Base-by-base conservation (phyloP, 2,888 invertebrate genomes). In the Drosophila dives region DNA sequence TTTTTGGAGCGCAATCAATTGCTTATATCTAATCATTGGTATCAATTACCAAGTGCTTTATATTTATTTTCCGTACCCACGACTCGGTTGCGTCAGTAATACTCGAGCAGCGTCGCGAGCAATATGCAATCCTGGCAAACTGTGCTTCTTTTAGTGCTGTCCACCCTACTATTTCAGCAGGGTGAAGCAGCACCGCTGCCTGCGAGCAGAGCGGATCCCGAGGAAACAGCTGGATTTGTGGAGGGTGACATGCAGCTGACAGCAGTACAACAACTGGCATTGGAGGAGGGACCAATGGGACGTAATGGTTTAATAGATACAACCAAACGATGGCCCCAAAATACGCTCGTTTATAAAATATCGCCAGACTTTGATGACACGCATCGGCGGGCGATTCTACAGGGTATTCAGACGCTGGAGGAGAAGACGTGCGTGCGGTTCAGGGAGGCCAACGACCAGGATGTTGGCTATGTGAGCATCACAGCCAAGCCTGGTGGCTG, bases 201-300 rank as follows among this genome's bases (percentile, higher is more conserved):
- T 20, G 32, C 40, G 34, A 0, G 17, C 17, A 8, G 26, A n/a
- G 17, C 51, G 3, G 96, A 97, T 90, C 96, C 97, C 0, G 97
- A 97, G 90, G 96, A 97, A 89, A 91, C 95, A 74, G 96, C 96
- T 0, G 95, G 94, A 20, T 96, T 96, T 82, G 94, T 94, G 0
- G 95, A 97, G 91, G 96, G 96, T 3, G 97, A 97, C 85, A 96
- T 97, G 83, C 91, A 96, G 42, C 94, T 96, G 74, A 95, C 95
- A 0, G 75, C 81, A 6, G 63, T 48, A 4, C 92, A 93, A 48
- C 38, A 71, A 5, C 5, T 10, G 7, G 1, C 33, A 0, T 38
- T 91, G 23, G 48, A 38, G 34, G 61, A 61, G 12, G 72, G 67
- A 12, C 54, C 72, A 7, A 64, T 72, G 56, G 81, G 64, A 5